Conservation (phyloP, 2,888 invertebrate genomes). For the Orthonevra nobilis region DNA sequence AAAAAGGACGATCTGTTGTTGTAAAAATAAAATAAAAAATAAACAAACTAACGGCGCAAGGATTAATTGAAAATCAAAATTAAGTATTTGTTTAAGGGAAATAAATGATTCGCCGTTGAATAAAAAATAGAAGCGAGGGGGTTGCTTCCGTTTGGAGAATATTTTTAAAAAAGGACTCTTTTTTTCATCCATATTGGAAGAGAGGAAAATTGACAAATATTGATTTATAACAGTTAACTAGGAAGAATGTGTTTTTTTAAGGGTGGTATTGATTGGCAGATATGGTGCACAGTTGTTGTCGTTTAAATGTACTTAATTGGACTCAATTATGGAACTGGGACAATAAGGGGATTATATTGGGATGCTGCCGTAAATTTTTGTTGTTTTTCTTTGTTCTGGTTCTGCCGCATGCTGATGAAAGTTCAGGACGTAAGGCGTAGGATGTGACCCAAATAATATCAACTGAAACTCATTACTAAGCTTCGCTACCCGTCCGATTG, state of each 20-base stretch:
- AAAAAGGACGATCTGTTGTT: constrained; percentile 34
- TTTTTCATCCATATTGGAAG: neutral
- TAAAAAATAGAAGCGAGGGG: constrained; percentile 9
- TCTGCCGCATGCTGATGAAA: too few relatives aligned
- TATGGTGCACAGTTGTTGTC: constrained; percentile 21
- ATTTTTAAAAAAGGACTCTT: neutral
- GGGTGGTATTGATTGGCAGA: constrained; percentile 36
- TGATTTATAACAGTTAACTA: constrained; percentile 33
- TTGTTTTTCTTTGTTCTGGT: too few relatives aligned
- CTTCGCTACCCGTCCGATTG: too few relatives aligned
- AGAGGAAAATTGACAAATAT: constrained; percentile 58
- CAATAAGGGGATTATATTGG: too few relatives aligned
- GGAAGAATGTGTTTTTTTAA: constrained; percentile 1
- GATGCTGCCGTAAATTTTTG: too few relatives aligned
- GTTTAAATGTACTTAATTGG: constrained; percentile 23
- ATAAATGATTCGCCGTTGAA: constrained; percentile 53
- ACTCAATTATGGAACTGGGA: constrained; percentile 21
- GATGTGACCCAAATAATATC: too few relatives aligned
- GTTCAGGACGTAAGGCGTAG: too few relatives aligned
- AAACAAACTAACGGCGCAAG: constrained; percentile 53
- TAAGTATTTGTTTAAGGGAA: constrained; percentile 64
- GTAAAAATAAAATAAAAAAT: constrained; percentile 6
- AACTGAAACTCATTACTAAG: too few relatives aligned
- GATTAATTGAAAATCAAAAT: constrained; percentile 69
- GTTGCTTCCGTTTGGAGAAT: too few relatives aligned